Conservation (phyloP, 2,113 vertebrate genomes). For the Phrynosoma blainvillii region DNA sequence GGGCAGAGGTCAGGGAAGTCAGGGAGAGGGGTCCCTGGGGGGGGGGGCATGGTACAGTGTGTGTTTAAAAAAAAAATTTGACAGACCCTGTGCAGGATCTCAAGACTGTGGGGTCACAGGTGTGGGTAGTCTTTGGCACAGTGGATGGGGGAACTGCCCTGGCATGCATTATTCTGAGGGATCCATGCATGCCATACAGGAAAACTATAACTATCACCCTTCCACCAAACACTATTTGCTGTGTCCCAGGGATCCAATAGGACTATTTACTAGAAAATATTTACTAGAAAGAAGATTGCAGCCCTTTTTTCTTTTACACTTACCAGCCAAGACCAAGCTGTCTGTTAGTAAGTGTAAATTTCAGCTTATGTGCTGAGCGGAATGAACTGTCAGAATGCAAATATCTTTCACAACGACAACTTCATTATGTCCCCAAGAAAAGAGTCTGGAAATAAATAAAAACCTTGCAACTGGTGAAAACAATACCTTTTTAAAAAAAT, state of each 20-base stretch:
- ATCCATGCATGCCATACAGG: too few species aligned
- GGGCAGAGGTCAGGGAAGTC: too few species aligned
- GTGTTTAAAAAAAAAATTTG: too few species aligned
- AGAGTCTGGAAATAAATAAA: rapidly evolving
- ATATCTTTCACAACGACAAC: conserved; percentile 5
- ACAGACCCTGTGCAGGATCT: too few species aligned
- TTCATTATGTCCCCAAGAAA: background rate
- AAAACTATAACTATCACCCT: background rate
- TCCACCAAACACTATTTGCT: background rate
- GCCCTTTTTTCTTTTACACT: rapidly evolving
- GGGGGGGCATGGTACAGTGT: too few species aligned
- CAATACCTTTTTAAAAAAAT: background rate
- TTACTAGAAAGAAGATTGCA: background rate
- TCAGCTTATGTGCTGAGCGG: background rate
- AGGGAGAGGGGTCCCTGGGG: too few species aligned
- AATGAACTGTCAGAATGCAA: background rate
- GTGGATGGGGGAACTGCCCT: too few species aligned
- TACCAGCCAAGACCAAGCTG: background rate
- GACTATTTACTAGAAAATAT: too few species aligned
- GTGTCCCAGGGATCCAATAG: background rate
- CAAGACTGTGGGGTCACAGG: too few species aligned
- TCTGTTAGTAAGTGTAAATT: background rate
- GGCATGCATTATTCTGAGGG: too few species aligned
- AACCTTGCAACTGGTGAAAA: background rate
- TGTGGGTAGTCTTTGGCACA: too few species aligned